Evolutionary conservation across 2,113 vertebrate species (phyloP).

Genomic region (Cisticola juncidis): DNA sequence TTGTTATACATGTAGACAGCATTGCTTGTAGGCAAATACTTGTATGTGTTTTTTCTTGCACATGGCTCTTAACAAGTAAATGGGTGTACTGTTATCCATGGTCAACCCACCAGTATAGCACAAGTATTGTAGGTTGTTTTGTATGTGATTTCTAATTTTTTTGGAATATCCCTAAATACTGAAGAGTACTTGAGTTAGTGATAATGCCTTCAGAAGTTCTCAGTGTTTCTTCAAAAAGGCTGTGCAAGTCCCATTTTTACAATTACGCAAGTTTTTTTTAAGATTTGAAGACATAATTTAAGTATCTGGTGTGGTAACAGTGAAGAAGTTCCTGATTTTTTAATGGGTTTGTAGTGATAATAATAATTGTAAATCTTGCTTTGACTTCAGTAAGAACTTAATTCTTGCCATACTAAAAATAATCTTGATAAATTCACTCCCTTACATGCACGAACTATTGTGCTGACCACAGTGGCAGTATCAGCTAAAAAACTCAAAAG

Average conservation of each 20-base stretch:
- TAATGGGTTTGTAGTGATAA: background rate
- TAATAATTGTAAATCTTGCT: background rate
- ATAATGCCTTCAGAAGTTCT: background rate
- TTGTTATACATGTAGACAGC: background rate
- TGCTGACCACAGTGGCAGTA: background rate
- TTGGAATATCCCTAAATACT: background rate
- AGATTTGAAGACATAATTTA: background rate
- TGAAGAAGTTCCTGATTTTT: background rate
- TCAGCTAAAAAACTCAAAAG: background rate
- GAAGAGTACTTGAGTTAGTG: background rate
- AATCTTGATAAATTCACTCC: background rate
- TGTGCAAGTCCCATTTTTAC: background rate
- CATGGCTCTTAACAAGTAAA: accelerated
- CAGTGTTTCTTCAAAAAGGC: background rate
- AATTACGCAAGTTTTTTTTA: background rate
- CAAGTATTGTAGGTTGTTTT: background rate
- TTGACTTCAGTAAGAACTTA: background rate
- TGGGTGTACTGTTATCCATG: background rate
- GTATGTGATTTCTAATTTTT: background rate
- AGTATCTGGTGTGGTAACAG: background rate
- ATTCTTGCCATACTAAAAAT: background rate
- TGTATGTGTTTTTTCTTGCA: background rate
- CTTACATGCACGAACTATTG: background rate
- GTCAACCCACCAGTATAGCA: background rate
- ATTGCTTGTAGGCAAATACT: background rate